Base-by-base conservation (phyloP, 2,797 vertebrate genomes). In the Argya squamiceps region DNA sequence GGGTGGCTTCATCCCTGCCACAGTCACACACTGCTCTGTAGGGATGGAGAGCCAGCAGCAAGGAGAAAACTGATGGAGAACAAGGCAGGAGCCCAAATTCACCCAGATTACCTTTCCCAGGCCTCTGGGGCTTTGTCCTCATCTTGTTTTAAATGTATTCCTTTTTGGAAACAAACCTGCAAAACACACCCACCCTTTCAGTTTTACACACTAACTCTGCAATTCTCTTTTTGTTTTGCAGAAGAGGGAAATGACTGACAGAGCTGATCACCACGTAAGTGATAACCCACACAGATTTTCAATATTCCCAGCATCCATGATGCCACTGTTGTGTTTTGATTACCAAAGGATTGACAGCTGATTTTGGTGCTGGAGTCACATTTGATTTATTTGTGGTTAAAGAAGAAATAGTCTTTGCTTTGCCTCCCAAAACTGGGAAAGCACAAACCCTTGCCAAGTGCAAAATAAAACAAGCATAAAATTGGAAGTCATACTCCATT, bases 181-280 rank as follows among this genome's bases (percentile, higher is more conserved):
- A 50, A 53, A 49, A 32, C 41, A 22, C 8, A 11, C 13, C 34
- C 3, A 7, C 15, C 5, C n/a, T 70, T 34, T 30, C n/a, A 21
- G 13, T 30, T 62, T 53, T 32, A 32, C 16, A 39, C 30, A 7
- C 12, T 93, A 73, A 95, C 50, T 5, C n/a, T 3, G 6, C 10
- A 3, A 47, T 71, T 88, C 15, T 49, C 46, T 41, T 76, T 83
- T 88, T 96, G 65, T 92, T 88, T 97, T 87, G 16, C 96, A 97
- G 97, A 97, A 63, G 97, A 97, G 82, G 93, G 56, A 79, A 82
- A 88, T 5, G 85, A 96, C 22, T 97, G 94, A 97, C 55, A 64
- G 85, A 85, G 60, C 84, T 12, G n/a, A 80, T 13, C 69, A 20
- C 41, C 75, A 46, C 0, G 76, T 49, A 64, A 95, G 91, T n/a